Percentiles rank a stretch among this genome's conserved stretches.
Conservation (phyloP, 2,113 vertebrate species). For the Pongo pygmaeus region DNA sequence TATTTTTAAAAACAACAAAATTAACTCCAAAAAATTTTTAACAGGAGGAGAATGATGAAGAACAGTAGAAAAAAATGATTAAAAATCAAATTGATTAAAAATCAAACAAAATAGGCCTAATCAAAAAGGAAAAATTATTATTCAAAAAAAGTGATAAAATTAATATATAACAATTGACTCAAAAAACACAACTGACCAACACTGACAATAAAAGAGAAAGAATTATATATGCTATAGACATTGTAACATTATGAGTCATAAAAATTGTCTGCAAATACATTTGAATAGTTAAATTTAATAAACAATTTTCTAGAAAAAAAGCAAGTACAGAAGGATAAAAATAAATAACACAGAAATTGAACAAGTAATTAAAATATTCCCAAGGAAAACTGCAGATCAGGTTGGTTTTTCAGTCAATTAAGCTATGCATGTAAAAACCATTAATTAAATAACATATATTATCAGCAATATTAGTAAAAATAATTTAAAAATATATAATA, state of each 20-base stretch:
- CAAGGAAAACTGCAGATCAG: neutral
- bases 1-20: neutral
- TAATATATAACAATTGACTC: too few species aligned
- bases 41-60: neutral
- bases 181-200: too few species aligned
- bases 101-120: too few species aligned
- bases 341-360: neutral
- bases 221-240: neutral
- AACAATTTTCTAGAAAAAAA: neutral
- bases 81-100: too few species aligned
- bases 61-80: too few species aligned
- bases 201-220: too few species aligned
- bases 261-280: neutral
- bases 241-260: neutral
- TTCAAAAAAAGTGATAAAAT: too few species aligned
- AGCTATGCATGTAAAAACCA: neutral
- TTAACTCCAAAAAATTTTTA: neutral
- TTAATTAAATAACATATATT: neutral
- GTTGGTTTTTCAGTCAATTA: slow-evolving; percentile 1
- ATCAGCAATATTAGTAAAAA: neutral
- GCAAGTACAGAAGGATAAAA: neutral
- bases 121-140: too few species aligned
- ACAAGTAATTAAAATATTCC: neutral
- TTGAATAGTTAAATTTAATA: neutral
- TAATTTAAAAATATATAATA: neutral